Conservation (phyloP, 2,888 invertebrate genomes). For the Nephrocerus scutellatus region DNA sequence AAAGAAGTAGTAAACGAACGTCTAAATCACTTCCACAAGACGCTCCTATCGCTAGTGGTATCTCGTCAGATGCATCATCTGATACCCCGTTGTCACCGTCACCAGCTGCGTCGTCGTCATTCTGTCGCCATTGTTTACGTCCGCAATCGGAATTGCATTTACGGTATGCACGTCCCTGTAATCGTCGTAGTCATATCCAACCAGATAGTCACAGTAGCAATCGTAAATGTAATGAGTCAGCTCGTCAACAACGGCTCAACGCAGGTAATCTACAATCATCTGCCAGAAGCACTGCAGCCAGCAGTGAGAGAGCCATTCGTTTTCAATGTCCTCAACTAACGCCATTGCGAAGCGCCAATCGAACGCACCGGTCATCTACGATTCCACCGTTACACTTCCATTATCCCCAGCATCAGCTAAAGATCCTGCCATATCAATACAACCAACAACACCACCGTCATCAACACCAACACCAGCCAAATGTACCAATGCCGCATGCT, state of each 20-base stretch:
- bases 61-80: too few relatives aligned
- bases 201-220: constrained; percentile 17
- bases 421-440: constrained; percentile 11
- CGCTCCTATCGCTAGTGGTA: too few relatives aligned
- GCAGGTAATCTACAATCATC: too few relatives aligned
- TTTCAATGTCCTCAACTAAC: constrained; percentile 44
- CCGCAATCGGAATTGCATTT: constrained; percentile 36
- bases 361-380: too few relatives aligned
- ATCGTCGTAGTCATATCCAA: constrained; percentile 10
- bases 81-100: too few relatives aligned
- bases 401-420: constrained; percentile 36
- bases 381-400: constrained; percentile 38
- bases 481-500: constrained; percentile 16
- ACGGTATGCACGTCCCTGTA: constrained; percentile 25
- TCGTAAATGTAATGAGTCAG: constrained; percentile 23
- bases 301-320: constrained; percentile 40
- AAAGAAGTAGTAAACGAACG: too few relatives aligned
- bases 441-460: constrained; percentile 12
- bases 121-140: constrained; percentile 41
- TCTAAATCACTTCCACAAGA: too few relatives aligned
- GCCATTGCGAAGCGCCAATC: too few relatives aligned
- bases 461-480: constrained; percentile 12
- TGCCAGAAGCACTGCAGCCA: too few relatives aligned
- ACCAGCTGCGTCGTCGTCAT: constrained; percentile 24
- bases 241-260: constrained; percentile 22